Percentiles rank a stretch among this genome's conserved stretches.
Evolutionary conservation across 2,113 vertebrate genomes (phyloP).

Genomic region (Pogonocichla stellata): DNA sequence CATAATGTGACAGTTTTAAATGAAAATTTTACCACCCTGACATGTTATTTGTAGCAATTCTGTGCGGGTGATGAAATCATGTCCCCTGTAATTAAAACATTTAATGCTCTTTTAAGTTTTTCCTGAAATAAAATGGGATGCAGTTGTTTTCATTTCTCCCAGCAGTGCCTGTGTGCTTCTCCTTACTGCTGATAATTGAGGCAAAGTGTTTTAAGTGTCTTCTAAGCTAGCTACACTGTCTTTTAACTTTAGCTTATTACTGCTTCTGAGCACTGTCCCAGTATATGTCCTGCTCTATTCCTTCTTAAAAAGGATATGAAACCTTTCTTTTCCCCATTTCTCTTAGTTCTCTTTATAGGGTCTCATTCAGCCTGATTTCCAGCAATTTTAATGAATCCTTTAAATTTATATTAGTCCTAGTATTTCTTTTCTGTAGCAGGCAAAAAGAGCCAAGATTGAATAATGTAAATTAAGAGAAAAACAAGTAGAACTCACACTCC

Average conservation of each 20-base stretch:
- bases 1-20: slow-evolving; percentile 12
- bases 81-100: slow-evolving; percentile 29
- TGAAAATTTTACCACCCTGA: slow-evolving; percentile 5
- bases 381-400: neutral
- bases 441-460: neutral
- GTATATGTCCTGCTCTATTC: neutral
- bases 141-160: neutral
- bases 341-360: neutral
- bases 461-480: neutral
- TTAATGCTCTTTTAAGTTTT: neutral
- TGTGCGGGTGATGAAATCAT: neutral
- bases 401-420: neutral
- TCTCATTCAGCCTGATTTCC: neutral
- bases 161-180: neutral
- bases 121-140: neutral
- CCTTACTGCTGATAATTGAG: neutral
- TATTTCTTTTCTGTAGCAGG: neutral
- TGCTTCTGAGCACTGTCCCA: neutral
- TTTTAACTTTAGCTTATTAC: neutral
- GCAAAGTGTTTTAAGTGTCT: neutral
- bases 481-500: neutral
- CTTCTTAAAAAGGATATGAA: neutral
- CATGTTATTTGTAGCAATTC: neutral
- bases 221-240: neutral
- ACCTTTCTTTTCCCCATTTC: neutral